phyloP scores from a whole-genome alignment of 2,888 invertebrate genomes.

The Drosophila stalkeri region DNA sequence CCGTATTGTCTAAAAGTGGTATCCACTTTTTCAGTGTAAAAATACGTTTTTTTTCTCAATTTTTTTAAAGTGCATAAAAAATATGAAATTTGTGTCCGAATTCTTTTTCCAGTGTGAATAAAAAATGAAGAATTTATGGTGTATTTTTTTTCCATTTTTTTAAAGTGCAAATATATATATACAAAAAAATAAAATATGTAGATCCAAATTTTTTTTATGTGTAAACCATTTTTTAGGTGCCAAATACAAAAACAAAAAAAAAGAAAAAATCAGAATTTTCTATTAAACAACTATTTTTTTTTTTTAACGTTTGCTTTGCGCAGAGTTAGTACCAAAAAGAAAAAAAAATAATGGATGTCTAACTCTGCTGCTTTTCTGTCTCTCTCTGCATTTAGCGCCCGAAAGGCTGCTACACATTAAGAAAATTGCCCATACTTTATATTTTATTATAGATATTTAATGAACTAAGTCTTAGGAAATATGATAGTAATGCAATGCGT shows the following conservation, averaged over 20 bases:
- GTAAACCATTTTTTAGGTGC: constrained; percentile 4
- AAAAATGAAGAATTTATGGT: neutral
- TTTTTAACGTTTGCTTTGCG: constrained; percentile 14
- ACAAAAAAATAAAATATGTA: neutral
- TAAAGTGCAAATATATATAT: constrained; percentile 9
- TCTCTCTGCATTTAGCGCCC: constrained; percentile 10
- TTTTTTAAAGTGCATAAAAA: constrained; percentile 39
- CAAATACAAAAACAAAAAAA: neutral
- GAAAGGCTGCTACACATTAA: constrained; percentile 25
- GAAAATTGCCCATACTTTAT: neutral
- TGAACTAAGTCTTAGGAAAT: constrained; percentile 7
- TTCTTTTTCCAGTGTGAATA: constrained; percentile 36
- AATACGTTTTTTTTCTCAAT: neutral
- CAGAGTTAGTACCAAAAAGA: neutral
- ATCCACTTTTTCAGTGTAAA: neutral
- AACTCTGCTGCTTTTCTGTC: constrained; percentile 6
- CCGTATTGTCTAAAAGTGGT: constrained; percentile 15
- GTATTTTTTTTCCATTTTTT: constrained; percentile 25
- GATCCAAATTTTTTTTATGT: constrained; percentile 21
- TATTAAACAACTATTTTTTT: too few relatives aligned
- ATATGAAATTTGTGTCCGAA: constrained; percentile 25
- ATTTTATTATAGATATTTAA: too few relatives aligned
- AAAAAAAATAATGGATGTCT: neutral
- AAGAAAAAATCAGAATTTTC: neutral
- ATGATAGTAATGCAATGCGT: neutral